Evolutionary conservation across 2,113 vertebrate genomes (phyloP).

Genomic region (Mungos mungo): DNA sequence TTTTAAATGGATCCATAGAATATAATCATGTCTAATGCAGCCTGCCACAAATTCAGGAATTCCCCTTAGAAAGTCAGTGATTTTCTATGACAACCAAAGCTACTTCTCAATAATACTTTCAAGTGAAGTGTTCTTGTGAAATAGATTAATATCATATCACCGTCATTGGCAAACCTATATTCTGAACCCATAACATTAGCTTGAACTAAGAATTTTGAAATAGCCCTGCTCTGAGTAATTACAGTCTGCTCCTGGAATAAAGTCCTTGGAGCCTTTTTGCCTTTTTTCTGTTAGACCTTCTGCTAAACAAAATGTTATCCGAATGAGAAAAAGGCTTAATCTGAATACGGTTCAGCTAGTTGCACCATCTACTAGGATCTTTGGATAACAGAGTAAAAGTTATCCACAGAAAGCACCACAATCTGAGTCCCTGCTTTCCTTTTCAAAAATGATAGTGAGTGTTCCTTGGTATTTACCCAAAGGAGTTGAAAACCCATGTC

Average conservation of each 20-base stretch:
- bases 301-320: conserved; percentile 33
- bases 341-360: background rate
- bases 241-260: background rate
- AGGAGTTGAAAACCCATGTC: background rate
- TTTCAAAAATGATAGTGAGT: background rate
- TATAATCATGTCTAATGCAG: background rate
- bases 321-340: conserved; percentile 2
- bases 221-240: conserved; percentile 1
- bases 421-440: background rate
- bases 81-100: background rate
- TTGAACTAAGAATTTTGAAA: background rate
- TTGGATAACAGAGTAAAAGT: background rate
- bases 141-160: background rate
- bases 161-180: background rate
- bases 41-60: background rate
- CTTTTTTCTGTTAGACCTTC: background rate
- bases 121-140: background rate
- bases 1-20: background rate
- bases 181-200: background rate
- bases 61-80: background rate
- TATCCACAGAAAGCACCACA: background rate
- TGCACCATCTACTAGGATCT: background rate
- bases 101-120: background rate
- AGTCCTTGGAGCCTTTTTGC: background rate
- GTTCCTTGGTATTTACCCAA: background rate